These are phyloP conservation scores for Bryconaethiops microstoma DNA, from an alignment of 2,797 vertebrate species.

Conservation along the genomic window DNA sequence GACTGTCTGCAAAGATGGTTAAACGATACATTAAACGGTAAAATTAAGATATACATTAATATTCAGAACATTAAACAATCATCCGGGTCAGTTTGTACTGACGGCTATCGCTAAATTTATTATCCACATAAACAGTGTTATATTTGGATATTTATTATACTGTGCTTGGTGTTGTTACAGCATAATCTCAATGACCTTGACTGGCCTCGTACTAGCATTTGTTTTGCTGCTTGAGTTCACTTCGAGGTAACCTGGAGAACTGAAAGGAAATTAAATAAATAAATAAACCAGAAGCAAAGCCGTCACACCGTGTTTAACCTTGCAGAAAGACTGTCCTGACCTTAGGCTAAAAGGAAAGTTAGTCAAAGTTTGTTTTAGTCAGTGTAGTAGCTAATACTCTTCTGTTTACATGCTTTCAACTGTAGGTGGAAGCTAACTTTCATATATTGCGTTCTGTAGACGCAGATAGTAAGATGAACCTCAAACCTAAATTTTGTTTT, in stretches of 20 bases:
- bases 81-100: neutral
- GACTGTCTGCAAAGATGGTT: neutral
- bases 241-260: constrained; percentile 1
- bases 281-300: neutral
- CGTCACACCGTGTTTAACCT: neutral
- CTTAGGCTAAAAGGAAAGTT: neutral
- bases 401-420: too few relatives aligned
- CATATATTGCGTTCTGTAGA: neutral
- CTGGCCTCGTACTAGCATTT: constrained; percentile 2
- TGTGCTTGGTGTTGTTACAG: neutral
- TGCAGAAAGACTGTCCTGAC: neutral
- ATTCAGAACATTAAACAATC: neutral
- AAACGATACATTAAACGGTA: too few relatives aligned
- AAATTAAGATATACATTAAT: too few relatives aligned
- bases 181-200: constrained; percentile 2
- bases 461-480: neutral
- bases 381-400: too few relatives aligned
- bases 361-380: neutral
- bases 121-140: neutral
- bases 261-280: constrained; percentile 8
- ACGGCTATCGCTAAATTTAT: neutral
- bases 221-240: constrained; percentile 19
- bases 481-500: too few relatives aligned
- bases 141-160: constrained; percentile 1
- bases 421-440: too few relatives aligned